Evolutionary conservation across 2,888 invertebrate species (phyloP).

Genomic region (Eupithecia abbreviata): DNA sequence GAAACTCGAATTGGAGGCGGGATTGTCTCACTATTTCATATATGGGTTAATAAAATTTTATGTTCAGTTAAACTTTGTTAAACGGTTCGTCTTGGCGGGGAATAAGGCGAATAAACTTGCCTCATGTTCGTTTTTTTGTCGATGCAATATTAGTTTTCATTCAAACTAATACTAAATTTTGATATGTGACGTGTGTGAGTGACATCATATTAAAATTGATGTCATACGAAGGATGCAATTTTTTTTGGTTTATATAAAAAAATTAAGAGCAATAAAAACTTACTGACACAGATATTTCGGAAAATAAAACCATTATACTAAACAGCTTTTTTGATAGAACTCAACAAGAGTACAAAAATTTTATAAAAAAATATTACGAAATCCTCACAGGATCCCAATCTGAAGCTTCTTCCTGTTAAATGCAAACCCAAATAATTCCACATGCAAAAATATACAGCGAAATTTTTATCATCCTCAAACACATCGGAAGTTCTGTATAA

Average conservation of each 20-base stretch:
- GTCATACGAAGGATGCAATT: too few relatives aligned
- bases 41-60: conserved; percentile 83
- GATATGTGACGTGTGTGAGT: background rate
- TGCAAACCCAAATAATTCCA: background rate
- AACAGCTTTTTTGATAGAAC: background rate
- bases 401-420: background rate
- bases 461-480: conserved; percentile 56
- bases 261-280: too few relatives aligned
- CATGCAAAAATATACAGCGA: conserved; percentile 30
- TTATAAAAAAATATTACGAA: background rate
- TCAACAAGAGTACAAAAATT: too few relatives aligned
- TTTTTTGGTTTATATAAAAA: too few relatives aligned
- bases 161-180: background rate
- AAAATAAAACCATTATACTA: background rate
- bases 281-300: too few relatives aligned
- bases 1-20: conserved; percentile 69
- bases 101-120: conserved; percentile 50
- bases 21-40: conserved; percentile 82
- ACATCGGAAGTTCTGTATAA: conserved; percentile 67
- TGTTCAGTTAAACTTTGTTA: conserved; percentile 81
- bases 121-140: conserved; percentile 27
- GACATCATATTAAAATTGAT: too few relatives aligned
- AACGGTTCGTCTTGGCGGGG: conserved; percentile 59
- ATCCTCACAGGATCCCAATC: background rate
- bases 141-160: background rate